Percentiles rank a stretch among this genome's conserved stretches.
phyloP scores from a whole-genome alignment of 2,113 vertebrate genomes.

The Barbus barbus region DNA sequence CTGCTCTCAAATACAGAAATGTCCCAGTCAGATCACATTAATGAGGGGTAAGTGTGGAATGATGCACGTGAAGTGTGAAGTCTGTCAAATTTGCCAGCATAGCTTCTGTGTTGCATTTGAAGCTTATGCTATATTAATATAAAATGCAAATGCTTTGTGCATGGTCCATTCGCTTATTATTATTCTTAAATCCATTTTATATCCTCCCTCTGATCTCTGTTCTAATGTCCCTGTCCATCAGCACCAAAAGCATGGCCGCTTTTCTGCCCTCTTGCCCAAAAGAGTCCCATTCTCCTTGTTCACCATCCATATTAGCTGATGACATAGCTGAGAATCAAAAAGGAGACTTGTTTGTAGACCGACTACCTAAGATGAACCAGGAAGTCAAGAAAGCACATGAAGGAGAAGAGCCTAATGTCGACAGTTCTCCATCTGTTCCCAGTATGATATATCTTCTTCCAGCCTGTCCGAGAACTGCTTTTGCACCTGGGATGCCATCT shows the following conservation, averaged over 20 bases:
- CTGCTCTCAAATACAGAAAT: constrained; percentile 39
- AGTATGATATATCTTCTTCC: no score
- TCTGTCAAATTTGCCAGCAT: neutral
- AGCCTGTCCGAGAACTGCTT: no score
- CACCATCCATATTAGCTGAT: constrained; percentile 42
- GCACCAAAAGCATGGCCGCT: constrained; percentile 57
- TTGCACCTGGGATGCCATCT: no score
- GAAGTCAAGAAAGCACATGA: neutral
- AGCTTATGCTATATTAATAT: constrained; percentile 10
- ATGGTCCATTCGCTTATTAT: constrained; percentile 5
- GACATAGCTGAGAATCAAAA: constrained; percentile 47
- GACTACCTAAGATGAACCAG: constrained; percentile 6
- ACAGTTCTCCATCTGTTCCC: no score
- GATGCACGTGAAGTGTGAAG: neutral
- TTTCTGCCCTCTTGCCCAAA: constrained; percentile 57
- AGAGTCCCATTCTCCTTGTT: constrained; percentile 52
- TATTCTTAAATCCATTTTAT: constrained; percentile 10
- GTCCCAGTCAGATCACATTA: constrained; percentile 33
- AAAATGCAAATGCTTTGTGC: constrained; percentile 16
- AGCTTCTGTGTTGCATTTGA: constrained; percentile 11
- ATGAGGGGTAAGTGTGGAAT: constrained; percentile 49
- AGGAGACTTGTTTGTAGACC: constrained; percentile 39
- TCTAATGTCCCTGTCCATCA: constrained; percentile 66
- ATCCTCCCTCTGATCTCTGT: constrained; percentile 48
- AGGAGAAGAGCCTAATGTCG: no score